Evolutionary conservation across 2,888 invertebrate genomes (phyloP).

Genomic region (Agapostemon virescens): DNA sequence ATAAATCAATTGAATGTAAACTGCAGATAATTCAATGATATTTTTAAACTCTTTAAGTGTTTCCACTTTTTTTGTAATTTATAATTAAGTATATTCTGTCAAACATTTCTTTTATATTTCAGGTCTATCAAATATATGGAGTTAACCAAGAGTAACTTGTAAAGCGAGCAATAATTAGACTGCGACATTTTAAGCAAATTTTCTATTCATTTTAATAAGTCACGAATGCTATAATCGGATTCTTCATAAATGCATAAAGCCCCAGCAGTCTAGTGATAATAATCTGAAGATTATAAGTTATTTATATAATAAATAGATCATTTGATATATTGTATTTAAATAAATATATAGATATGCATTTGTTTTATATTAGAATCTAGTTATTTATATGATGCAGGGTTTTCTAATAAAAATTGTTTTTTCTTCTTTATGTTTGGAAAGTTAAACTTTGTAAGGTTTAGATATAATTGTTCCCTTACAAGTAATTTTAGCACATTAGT

Average conservation of each 20-base stretch:
- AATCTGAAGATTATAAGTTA: slow-evolving; percentile 13
- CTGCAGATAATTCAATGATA: too few relatives aligned
- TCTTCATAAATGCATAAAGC: background rate
- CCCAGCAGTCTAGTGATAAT: background rate
- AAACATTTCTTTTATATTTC: background rate
- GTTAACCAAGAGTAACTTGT: slow-evolving; percentile 30
- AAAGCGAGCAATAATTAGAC: background rate
- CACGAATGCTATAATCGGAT: too few relatives aligned
- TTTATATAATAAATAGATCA: background rate
- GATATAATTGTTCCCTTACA: too few relatives aligned
- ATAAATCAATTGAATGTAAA: too few relatives aligned
- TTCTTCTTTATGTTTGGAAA: too few relatives aligned
- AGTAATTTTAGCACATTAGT: too few relatives aligned
- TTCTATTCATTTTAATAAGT: too few relatives aligned
- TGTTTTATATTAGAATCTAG: background rate
- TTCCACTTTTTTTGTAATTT: background rate
- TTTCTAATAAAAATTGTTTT: background rate
- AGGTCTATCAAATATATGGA: slow-evolving; percentile 23
- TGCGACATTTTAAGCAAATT: background rate
- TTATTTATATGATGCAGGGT: background rate
- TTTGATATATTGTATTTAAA: slow-evolving; percentile 20
- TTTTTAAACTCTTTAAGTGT: too few relatives aligned
- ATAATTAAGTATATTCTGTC: too few relatives aligned
- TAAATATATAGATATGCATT: background rate
- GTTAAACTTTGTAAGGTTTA: too few relatives aligned